Evolutionary conservation across 2,888 invertebrate species (phyloP), one percentile per base, ranked within the genome.

Genomic region (Pemphredon lugubris): DNA sequence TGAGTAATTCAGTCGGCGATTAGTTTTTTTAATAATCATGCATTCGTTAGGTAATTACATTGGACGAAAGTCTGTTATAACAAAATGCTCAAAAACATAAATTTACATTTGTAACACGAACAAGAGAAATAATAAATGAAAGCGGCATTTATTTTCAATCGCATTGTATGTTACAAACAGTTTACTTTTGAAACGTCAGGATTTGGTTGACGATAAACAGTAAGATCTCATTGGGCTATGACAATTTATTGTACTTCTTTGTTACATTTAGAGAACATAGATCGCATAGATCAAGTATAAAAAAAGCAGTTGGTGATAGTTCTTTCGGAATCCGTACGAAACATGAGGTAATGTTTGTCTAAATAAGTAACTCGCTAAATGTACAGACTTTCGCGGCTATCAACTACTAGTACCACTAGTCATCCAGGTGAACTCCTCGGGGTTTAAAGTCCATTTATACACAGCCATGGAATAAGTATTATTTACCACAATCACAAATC

Each of bases 391-490:
- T 54, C 48, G 47, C 57, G 21, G 57, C 48, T 48, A 71, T 48
- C 14, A 65, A 61, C 55, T 42, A 70, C 39, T 75, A 75, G 66
- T 71, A 76, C 63, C 57, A 59, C 50, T 77, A 74, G 60, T 47
- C 68, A 45, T 68, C 42, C 75, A 78, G 54, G 48, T 45, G 48
- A 54, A 50, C 58, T 61, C 50, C 44, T 66, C 59, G 34, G 64
- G 65, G 59, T 83, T 83, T 73, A 58, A 74, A 83, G 66, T 83
- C 75, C 76, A 69, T 75, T 76, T 83, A 63, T 65, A 81, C 82
- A 84, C 83, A 83, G 83, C 83, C 83, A 81, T 81, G 71, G 67
- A 71, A 76, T 71, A 73, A 68, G 40, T 70, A 73, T 48, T 48
- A 51, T 66, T 73, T 48, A 34, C 54, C 51, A 14, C 59, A 34